Evolutionary conservation across 1,140 invertebrate species (phyloP).

Genomic region (Drosophila lacteicornis): DNA sequence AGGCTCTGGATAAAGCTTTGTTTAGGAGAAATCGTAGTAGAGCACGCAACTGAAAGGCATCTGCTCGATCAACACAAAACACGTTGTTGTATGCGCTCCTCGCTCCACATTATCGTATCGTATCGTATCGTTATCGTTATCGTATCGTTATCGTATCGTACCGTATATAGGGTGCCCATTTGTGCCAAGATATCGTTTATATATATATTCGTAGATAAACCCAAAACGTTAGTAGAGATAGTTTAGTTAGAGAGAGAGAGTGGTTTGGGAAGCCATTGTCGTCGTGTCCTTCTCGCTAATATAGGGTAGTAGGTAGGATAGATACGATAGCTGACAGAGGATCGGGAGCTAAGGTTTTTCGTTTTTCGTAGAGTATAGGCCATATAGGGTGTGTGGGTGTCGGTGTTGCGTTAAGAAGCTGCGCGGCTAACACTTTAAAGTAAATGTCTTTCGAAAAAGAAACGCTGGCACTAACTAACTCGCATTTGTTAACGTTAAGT

Average conservation of each 20-base stretch:
- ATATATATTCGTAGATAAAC: conserved; percentile 57
- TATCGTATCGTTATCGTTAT: conserved; percentile 34
- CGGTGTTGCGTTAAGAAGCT: conserved; percentile 65
- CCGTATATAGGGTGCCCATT: conserved; percentile 51
- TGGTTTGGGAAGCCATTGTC: conserved; percentile 70
- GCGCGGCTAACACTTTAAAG: conserved; percentile 78
- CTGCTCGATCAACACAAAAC: conserved; percentile 42
- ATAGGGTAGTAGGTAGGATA: conserved; percentile 38
- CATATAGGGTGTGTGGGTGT: conserved; percentile 28
- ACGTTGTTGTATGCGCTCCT: conserved; percentile 8
- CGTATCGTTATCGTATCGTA: conserved; percentile 21
- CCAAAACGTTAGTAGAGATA: conserved; percentile 66
- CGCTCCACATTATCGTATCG: conserved; percentile 14
- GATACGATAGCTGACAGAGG: conserved; percentile 57
- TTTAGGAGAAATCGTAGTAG: conserved; percentile 54
- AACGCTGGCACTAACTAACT: conserved; percentile 78
- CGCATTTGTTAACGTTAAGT: conserved; percentile 65
- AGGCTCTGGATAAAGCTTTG: conserved; percentile 58
- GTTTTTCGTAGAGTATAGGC: conserved; percentile 53
- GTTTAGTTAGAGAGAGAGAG: conserved; percentile 49
- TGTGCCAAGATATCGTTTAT: conserved; percentile 55
- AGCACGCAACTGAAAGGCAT: conserved; percentile 58
- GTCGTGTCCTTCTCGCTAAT: conserved; percentile 47
- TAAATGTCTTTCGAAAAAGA: conserved; percentile 80
- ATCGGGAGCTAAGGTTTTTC: conserved; percentile 49